These are phyloP conservation scores for Periophthalmus magnuspinnatus DNA, from an alignment of 2,797 vertebrate species.

Conservation along the genomic window DNA sequence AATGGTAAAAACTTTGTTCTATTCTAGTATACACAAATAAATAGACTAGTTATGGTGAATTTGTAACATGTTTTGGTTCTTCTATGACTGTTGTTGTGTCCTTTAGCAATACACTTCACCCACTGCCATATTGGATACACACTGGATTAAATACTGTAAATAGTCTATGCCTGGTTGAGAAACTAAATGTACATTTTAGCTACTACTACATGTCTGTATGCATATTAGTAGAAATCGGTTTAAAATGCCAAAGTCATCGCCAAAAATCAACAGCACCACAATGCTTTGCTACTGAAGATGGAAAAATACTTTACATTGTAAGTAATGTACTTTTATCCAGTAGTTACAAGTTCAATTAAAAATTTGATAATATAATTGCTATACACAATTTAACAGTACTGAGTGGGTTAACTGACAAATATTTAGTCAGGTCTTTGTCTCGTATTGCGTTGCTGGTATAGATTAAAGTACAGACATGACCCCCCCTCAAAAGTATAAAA, in stretches of 20 bases:
- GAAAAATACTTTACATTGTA: too few relatives aligned
- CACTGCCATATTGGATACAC: neutral
- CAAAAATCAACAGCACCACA: too few relatives aligned
- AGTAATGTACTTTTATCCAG: too few relatives aligned
- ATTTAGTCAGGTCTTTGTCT: neutral
- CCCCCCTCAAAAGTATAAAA: slow-evolving; percentile 25
- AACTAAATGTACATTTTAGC: neutral
- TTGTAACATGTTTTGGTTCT: neutral
- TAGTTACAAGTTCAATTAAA: neutral
- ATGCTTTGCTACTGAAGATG: too few relatives aligned
- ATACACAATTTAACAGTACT: neutral
- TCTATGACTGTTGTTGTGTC: neutral
- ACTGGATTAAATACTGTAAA: neutral
- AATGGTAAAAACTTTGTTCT: neutral
- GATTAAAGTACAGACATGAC: slow-evolving; percentile 9
- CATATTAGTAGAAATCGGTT: neutral
- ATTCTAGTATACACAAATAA: neutral
- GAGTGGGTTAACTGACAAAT: neutral
- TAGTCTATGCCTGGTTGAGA: neutral
- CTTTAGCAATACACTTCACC: neutral
- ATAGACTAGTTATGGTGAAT: neutral
- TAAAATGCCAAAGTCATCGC: neutral
- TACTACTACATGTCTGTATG: neutral
- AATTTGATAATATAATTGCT: neutral
- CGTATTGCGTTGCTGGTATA: slow-evolving; percentile 2